Conservation (phyloP, 2,797 vertebrate genomes). For the Argya squamiceps region DNA sequence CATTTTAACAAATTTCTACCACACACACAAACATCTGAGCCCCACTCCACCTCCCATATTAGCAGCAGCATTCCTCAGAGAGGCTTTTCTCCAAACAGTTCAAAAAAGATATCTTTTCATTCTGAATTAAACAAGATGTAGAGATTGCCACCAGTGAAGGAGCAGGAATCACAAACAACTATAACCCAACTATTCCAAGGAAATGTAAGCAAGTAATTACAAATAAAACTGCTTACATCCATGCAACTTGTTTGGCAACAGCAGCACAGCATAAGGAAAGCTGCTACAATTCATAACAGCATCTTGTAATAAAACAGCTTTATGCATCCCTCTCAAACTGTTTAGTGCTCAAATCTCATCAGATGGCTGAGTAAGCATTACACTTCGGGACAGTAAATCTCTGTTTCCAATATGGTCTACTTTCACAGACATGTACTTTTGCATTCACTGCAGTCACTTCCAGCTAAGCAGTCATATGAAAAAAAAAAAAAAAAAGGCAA, state of each 20-base stretch:
- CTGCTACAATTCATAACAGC: conserved; percentile 81
- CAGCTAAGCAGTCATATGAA: conserved; percentile 66
- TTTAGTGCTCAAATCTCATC: conserved; percentile 78
- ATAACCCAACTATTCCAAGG: conserved; percentile 63
- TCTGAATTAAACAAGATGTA: conserved; percentile 45
- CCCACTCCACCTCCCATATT: background rate
- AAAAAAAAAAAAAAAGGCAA: conserved; percentile 39
- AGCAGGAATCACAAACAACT: conserved; percentile 43
- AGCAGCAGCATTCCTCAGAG: background rate
- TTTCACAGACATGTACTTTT: conserved; percentile 71
- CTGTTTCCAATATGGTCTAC: conserved; percentile 80
- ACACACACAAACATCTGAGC: background rate
- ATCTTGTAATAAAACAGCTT: conserved; percentile 83
- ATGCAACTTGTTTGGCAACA: conserved; percentile 78
- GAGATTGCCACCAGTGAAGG: conserved; percentile 8
- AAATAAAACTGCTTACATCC: conserved; percentile 79
- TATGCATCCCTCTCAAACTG: conserved; percentile 79
- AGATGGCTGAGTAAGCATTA: conserved; percentile 83
- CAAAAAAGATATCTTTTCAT: conserved; percentile 27
- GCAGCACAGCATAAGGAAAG: conserved; percentile 79
- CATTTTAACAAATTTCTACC: background rate
- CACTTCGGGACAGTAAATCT: conserved; percentile 82
- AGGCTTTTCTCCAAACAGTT: conserved; percentile 7
- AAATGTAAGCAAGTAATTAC: conserved; percentile 77
- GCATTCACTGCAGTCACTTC: conserved; percentile 71